Conservation (phyloP, 2,797 vertebrate species). For the Erithacus rubecula region DNA sequence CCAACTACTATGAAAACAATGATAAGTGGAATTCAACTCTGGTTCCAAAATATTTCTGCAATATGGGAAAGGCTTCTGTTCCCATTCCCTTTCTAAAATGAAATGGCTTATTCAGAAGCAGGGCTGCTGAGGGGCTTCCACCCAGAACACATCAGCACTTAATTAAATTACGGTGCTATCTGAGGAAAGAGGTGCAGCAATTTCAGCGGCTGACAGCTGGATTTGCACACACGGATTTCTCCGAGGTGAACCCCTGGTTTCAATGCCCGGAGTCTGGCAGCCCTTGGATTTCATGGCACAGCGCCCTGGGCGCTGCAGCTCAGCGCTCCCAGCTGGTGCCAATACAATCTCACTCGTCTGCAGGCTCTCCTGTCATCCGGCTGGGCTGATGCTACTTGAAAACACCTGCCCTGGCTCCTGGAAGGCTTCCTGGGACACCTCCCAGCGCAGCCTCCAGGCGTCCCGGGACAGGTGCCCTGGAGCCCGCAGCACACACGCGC, state of each 20-base stretch:
- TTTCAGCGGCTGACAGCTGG: neutral
- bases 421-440: neutral
- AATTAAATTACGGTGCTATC: neutral
- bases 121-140: neutral
- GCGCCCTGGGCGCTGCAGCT: neutral
- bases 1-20: conserved; percentile 8
- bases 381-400: neutral
- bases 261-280: neutral
- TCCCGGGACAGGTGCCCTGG: neutral
- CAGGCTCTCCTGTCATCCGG: neutral
- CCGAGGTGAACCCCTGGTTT: neutral
- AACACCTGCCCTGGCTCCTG: neutral
- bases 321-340: neutral
- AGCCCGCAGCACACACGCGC: neutral
- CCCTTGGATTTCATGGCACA: neutral
- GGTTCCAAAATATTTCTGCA: neutral
- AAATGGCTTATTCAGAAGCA: conserved; percentile 19
- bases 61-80: neutral
- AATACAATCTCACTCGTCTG: neutral
- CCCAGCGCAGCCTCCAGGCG: rapidly evolving
- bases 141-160: conserved; percentile 9
- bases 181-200: neutral
- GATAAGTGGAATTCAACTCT: neutral
- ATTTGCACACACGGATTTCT: neutral
- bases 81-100: neutral